A percentile compares a stretch with the other conserved stretches of the same genome.
Evolutionary conservation across 92 coral and sea anemone genomes (phyloP).

Genomic region (Epizoanthus stellaris): DNA sequence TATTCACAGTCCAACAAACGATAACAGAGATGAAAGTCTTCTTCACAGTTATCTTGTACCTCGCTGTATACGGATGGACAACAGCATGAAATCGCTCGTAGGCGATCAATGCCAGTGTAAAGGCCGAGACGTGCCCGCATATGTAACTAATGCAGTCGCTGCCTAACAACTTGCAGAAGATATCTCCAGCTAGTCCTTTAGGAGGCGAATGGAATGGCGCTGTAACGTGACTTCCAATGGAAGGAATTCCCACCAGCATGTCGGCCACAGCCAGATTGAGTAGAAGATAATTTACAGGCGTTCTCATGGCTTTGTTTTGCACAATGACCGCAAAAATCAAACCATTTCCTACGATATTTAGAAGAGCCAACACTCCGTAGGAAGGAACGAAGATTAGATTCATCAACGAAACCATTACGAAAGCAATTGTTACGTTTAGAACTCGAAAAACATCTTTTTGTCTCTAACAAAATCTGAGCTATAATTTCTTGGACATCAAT

Average conservation of each 20-base stretch:
- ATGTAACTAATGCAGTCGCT: neutral
- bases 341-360: neutral
- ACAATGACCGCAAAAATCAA: neutral
- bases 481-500: too few species aligned
- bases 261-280: neutral
- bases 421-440: too few species aligned
- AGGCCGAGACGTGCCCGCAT: slow-evolving; percentile 5
- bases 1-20: slow-evolving; percentile 1
- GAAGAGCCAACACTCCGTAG: neutral
- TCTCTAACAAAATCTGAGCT: too few species aligned
- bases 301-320: neutral
- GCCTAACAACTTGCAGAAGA: slow-evolving; percentile 6
- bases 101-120: neutral
- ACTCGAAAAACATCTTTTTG: too few species aligned
- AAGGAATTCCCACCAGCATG: neutral
- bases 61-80: slow-evolving; percentile 19
- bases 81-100: slow-evolving; percentile 25
- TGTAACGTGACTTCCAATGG: neutral
- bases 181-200: neutral
- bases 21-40: neutral
- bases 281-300: neutral
- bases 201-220: neutral
- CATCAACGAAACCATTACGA: too few species aligned
- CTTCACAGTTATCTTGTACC: slow-evolving; percentile 1
- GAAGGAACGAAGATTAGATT: neutral